Conservation (phyloP, 2,797 vertebrate species). For the Neosilurus mollespiculum region DNA sequence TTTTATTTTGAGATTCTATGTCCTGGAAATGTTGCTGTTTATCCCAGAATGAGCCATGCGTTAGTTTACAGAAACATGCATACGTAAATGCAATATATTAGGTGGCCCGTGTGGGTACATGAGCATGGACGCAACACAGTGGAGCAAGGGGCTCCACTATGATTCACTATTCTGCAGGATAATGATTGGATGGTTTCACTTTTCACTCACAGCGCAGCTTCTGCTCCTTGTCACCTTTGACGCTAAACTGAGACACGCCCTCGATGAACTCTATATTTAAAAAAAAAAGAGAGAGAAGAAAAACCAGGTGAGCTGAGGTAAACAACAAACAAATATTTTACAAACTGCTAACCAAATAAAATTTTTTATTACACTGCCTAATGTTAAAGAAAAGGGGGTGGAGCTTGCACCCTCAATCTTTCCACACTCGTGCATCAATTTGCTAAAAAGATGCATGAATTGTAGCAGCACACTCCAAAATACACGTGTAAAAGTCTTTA, state of each 20-base stretch:
- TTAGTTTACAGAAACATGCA: too few species aligned
- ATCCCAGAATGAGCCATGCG: too few species aligned
- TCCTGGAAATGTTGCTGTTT: too few species aligned
- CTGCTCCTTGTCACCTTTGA: slow-evolving; percentile 94
- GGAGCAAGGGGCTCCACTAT: too few species aligned
- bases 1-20: too few species aligned
- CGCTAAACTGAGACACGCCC: slow-evolving; percentile 93
- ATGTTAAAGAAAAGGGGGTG: not conserved
- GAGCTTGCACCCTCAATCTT: not conserved
- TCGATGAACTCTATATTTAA: slow-evolving; percentile 86
- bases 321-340: not conserved
- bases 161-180: too few species aligned
- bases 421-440: not conserved
- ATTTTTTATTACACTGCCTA: too few species aligned
- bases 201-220: slow-evolving; percentile 89
- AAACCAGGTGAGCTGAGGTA: not conserved
- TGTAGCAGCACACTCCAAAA: not conserved
- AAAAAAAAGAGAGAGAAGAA: not conserved
- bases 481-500: not conserved
- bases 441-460: not conserved
- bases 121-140: too few species aligned
- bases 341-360: not conserved
- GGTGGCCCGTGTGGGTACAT: too few species aligned
- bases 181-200: too few species aligned
- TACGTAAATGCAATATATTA: too few species aligned